Evolutionary conservation across 2,113 vertebrate genomes (phyloP).

Genomic region (Cyphomyrus discorhynchus): DNA sequence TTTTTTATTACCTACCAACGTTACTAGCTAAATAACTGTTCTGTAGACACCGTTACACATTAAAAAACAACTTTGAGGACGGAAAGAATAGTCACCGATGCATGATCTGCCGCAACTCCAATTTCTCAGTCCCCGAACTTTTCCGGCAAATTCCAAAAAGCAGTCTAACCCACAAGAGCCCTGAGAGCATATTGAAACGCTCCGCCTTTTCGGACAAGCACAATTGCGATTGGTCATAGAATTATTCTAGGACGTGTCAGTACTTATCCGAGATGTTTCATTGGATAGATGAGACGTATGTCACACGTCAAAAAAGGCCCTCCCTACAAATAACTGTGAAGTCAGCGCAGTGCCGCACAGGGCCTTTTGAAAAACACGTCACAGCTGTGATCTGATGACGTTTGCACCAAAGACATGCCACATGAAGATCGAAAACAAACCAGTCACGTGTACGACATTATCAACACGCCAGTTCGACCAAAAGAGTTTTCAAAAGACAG

Average conservation of each 20-base stretch:
- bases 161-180: constrained; percentile 61
- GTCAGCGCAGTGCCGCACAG: constrained; percentile 28
- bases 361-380: not conserved
- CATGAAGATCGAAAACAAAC: constrained; percentile 15
- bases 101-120: constrained; percentile 19
- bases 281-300: constrained; percentile 13
- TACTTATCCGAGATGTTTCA: not conserved
- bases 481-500: not conserved
- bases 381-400: constrained; percentile 21
- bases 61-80: not conserved
- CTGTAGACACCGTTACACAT: not conserved
- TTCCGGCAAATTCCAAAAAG: constrained; percentile 37
- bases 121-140: not conserved
- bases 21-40: not conserved
- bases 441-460: constrained; percentile 16
- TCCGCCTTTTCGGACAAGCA: constrained; percentile 21
- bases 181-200: constrained; percentile 48
- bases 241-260: not conserved
- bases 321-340: not conserved
- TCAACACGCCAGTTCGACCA: not conserved
- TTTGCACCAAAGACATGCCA: constrained; percentile 17
- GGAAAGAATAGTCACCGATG: not conserved
- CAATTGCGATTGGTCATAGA: constrained; percentile 32
- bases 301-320: constrained; percentile 34
- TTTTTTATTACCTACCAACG: constrained; percentile 1